Evolutionary conservation across 2,888 invertebrate genomes (phyloP).

Genomic region (Odontothrips loti): DNA sequence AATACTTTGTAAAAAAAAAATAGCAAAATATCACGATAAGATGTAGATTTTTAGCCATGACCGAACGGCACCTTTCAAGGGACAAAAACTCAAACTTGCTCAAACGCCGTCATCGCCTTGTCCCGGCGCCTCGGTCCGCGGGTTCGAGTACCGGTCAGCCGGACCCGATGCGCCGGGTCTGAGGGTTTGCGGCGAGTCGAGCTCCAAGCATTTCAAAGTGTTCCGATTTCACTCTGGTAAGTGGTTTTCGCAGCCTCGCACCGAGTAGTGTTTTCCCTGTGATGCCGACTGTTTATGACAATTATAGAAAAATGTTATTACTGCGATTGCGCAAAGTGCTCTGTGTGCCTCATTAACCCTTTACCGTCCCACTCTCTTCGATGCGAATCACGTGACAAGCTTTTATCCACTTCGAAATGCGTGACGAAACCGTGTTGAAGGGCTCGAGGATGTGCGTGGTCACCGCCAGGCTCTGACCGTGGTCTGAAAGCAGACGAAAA

Average conservation of each 20-base stretch:
- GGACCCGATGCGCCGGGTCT: too few relatives aligned
- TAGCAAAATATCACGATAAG: background rate
- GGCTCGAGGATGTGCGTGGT: too few relatives aligned
- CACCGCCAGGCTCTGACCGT: too few relatives aligned
- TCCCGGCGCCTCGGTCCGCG: background rate
- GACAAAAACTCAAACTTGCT: background rate
- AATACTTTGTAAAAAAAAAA: background rate
- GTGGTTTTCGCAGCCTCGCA: background rate
- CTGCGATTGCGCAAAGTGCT: too few relatives aligned
- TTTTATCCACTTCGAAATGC: too few relatives aligned
- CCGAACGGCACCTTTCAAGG: background rate
- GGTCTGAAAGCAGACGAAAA: too few relatives aligned
- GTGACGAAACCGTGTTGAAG: too few relatives aligned
- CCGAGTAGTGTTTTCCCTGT: conserved; percentile 7
- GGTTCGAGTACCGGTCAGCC: background rate
- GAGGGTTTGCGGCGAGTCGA: background rate
- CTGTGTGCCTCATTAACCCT: too few relatives aligned
- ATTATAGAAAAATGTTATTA: conserved; percentile 17
- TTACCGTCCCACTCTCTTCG: too few relatives aligned
- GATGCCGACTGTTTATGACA: conserved; percentile 13
- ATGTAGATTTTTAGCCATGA: background rate
- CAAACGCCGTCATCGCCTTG: background rate
- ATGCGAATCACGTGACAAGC: too few relatives aligned
- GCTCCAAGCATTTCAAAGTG: background rate
- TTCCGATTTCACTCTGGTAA: background rate